Evolutionary conservation across 92 coral and sea anemone genomes (phyloP).

Genomic region (Diadumene lineata): DNA sequence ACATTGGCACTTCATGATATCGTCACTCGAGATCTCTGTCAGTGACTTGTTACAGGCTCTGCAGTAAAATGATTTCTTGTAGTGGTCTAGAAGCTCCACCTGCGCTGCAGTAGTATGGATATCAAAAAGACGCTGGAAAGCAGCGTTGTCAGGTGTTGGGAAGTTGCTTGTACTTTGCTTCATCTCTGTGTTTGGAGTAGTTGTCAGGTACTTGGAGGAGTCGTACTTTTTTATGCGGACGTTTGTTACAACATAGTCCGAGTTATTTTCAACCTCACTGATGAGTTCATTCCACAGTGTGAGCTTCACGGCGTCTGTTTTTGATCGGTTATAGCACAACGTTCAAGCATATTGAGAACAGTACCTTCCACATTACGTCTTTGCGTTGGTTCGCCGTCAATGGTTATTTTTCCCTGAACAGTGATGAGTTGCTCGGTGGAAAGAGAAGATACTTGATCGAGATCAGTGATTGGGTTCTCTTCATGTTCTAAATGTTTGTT

Average conservation of each 20-base stretch:
- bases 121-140: conserved; percentile 34
- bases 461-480: not conserved
- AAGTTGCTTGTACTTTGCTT: conserved; percentile 7
- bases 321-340: conserved; percentile 32
- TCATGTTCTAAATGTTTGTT: conserved; percentile 6
- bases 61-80: conserved; percentile 32
- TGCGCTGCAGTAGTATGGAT: conserved; percentile 7
- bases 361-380: conserved; percentile 8
- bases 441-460: conserved; percentile 1
- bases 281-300: conserved; percentile 39
- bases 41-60: conserved; percentile 23
- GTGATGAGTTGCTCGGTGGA: conserved; percentile 13
- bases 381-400: conserved; percentile 9
- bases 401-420: conserved; percentile 31
- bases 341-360: conserved; percentile 27
- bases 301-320: conserved; percentile 28
- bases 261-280: conserved; percentile 22
- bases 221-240: conserved; percentile 31
- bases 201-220: conserved; percentile 24
- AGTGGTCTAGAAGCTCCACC: conserved; percentile 31
- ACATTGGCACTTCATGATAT: conserved; percentile 32
- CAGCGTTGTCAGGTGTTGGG: conserved; percentile 21
- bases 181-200: conserved; percentile 21
- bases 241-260: conserved; percentile 12
- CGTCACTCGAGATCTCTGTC: conserved; percentile 10